phyloP scores from a whole-genome alignment of 1,140 invertebrate species.

The Pollicipes pollicipes region DNA sequence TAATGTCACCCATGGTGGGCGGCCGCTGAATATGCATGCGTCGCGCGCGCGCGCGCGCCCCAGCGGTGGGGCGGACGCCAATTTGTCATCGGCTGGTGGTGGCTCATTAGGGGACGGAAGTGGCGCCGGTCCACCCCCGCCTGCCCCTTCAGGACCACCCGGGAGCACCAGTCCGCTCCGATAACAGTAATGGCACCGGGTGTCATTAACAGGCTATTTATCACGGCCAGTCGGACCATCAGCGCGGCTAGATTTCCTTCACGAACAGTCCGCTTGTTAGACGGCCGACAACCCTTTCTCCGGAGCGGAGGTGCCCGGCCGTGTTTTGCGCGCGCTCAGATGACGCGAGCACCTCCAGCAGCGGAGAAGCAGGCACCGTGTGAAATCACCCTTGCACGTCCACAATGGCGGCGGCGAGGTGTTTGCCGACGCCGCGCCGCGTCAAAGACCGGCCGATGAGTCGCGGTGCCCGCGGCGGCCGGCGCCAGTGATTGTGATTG shows the following conservation, averaged over 20 bases:
- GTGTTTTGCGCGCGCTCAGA: neutral
- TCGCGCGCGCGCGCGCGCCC: neutral
- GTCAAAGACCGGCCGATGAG: no score
- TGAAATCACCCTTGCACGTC: neutral
- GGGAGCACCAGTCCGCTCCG: neutral
- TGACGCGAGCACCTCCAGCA: neutral
- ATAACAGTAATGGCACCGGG: neutral
- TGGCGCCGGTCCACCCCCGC: no score
- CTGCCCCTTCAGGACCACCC: neutral
- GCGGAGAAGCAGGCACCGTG: neutral
- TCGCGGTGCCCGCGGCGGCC: no score
- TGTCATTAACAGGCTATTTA: neutral
- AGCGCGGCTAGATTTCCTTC: neutral
- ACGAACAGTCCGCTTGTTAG: neutral
- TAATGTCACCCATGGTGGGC: neutral
- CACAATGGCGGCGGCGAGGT: neutral
- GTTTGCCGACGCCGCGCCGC: neutral
- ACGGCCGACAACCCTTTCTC: neutral
- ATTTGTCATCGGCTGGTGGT: neutral
- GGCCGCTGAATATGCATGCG: neutral
- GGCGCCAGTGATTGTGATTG: neutral
- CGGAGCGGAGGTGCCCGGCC: neutral
- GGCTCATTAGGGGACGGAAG: neutral
- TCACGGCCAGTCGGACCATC: neutral
- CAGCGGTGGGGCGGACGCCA: neutral